Evolutionary conservation across 35 echinoderm and acorn worm genomes (phyloP).

Genomic region (Hemicentrotus pulcherrimus): DNA sequence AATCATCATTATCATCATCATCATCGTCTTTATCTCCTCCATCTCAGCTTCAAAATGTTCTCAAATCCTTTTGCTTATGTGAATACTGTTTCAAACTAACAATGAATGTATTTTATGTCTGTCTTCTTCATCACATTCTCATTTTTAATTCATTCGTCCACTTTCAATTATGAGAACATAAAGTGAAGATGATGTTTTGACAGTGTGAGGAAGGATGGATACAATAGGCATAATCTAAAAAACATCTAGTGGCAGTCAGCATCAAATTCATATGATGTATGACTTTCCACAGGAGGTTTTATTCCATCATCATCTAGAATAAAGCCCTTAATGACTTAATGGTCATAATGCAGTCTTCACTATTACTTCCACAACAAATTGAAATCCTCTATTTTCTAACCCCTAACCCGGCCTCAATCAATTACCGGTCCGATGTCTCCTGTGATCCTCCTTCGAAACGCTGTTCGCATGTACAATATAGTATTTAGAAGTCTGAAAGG

Average conservation of each 20-base stretch:
- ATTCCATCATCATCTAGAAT: background rate
- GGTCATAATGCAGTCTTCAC: background rate
- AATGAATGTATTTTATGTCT: too few relatives aligned
- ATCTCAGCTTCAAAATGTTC: too few relatives aligned
- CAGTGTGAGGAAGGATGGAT: background rate
- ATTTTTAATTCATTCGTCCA: too few relatives aligned
- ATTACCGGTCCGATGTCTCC: background rate
- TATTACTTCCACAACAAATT: background rate
- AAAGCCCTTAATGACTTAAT: background rate
- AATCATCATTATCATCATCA: too few relatives aligned
- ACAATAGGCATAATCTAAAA: too few relatives aligned
- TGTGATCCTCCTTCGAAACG: background rate
- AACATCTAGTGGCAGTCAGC: background rate
- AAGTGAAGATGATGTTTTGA: background rate
- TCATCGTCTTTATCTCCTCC: too few relatives aligned
- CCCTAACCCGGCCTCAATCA: background rate
- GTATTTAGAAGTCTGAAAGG: background rate
- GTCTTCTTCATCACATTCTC: too few relatives aligned
- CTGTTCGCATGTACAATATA: background rate
- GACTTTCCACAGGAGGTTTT: background rate
- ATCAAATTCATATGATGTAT: background rate
- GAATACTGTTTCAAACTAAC: too few relatives aligned
- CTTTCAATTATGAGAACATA: too few relatives aligned
- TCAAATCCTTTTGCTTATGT: too few relatives aligned
- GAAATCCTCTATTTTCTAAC: background rate